These are phyloP conservation scores for Campoplex capitator DNA, from an alignment of 2,888 invertebrate genomes.

Conservation along the genomic window DNA sequence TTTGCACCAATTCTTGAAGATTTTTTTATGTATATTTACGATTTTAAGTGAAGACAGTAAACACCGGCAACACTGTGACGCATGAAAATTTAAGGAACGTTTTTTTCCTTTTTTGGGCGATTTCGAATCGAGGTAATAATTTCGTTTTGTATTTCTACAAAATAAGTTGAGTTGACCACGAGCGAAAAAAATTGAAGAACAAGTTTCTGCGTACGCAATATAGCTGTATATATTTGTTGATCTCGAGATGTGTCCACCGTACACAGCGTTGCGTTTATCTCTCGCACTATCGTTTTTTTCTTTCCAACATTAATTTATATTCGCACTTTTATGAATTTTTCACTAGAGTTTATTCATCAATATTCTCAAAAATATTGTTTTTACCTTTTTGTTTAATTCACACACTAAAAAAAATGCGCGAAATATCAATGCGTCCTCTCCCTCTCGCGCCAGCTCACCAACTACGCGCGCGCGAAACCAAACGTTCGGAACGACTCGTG, in stretches of 20 bases:
- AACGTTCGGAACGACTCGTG: constrained; percentile 76
- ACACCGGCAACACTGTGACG: constrained; percentile 64
- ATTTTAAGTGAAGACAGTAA: constrained; percentile 22
- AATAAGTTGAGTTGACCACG: not conserved
- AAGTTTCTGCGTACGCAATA: not conserved
- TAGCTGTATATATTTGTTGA: constrained; percentile 25
- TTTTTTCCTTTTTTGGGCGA: not conserved
- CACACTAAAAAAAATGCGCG: not conserved
- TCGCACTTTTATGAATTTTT: not conserved
- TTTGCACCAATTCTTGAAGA: not conserved
- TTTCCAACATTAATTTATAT: not conserved
- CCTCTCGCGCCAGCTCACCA: not conserved
- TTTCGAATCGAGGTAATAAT: not conserved
- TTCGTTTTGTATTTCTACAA: not conserved
- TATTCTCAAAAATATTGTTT: not conserved
- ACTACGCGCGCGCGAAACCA: constrained; percentile 47
- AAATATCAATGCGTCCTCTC: constrained; percentile 27
- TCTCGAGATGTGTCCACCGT: constrained; percentile 16
- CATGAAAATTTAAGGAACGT: constrained; percentile 47
- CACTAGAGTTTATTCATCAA: not conserved
- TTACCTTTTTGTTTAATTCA: not conserved
- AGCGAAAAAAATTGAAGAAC: not conserved
- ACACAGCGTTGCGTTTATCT: constrained; percentile 25
- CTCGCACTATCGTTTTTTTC: constrained; percentile 1
- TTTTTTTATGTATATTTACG: not conserved